Evolutionary conservation across 2,888 invertebrate genomes (phyloP).

Genomic region (Kuschelorhynchus macadamiae): DNA sequence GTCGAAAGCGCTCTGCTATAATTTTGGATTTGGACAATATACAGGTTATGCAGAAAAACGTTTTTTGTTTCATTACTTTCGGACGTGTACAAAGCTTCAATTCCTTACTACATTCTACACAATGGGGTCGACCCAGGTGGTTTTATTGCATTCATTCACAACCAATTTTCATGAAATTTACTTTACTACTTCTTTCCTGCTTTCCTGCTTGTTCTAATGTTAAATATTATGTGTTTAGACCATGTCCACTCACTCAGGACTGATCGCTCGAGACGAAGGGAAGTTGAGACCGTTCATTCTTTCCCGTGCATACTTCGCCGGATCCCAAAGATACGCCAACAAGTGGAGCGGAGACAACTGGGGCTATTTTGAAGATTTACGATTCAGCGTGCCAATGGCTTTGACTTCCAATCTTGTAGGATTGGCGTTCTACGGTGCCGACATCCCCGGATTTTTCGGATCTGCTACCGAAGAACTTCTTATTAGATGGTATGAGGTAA

Average conservation of each 20-base stretch:
- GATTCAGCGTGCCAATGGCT: slow-evolving; percentile 90
- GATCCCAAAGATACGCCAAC: slow-evolving; percentile 90
- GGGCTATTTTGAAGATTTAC: slow-evolving; percentile 93
- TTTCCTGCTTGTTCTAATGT: too few relatives aligned
- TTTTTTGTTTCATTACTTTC: too few relatives aligned
- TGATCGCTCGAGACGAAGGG: slow-evolving; percentile 73
- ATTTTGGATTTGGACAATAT: too few relatives aligned
- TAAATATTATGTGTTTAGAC: too few relatives aligned
- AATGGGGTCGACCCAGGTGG: too few relatives aligned
- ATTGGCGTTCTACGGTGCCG: slow-evolving; percentile 92
- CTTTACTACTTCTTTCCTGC: too few relatives aligned
- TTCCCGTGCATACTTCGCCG: slow-evolving; percentile 90
- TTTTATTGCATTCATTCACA: too few relatives aligned
- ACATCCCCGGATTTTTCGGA: slow-evolving; percentile 96
- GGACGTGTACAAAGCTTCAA: too few relatives aligned
- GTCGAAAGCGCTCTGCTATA: too few relatives aligned
- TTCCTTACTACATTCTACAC: too few relatives aligned
- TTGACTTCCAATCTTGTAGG: slow-evolving; percentile 81
- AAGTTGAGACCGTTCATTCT: slow-evolving; percentile 87
- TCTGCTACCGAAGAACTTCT: slow-evolving; percentile 93
- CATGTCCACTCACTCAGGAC: slow-evolving; percentile 75
- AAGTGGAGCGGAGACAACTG: slow-evolving; percentile 99
- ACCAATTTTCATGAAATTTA: too few relatives aligned
- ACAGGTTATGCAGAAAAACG: too few relatives aligned
- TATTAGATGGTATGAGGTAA: slow-evolving; percentile 77